These are phyloP conservation scores for Sciurus carolinensis DNA, from an alignment of 2,797 vertebrate genomes.

Conservation along the genomic window DNA sequence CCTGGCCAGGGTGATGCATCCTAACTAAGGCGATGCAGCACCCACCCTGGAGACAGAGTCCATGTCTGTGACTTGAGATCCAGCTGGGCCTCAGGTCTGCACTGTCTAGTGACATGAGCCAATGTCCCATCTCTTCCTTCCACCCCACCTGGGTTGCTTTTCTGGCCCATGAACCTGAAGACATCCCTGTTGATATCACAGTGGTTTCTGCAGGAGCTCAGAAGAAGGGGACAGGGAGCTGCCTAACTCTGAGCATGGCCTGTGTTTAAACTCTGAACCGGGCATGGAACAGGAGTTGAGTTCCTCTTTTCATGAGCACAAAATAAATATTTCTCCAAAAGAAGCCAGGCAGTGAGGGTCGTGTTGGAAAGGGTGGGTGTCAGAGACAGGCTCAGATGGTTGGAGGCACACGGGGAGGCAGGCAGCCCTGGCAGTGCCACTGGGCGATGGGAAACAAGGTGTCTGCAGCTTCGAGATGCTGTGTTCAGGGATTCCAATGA, in stretches of 20 bases:
- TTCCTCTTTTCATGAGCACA: background rate
- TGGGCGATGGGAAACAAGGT: no score
- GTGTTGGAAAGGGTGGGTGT: no score
- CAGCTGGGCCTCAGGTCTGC: background rate
- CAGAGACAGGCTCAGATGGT: no score
- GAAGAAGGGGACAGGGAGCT: background rate
- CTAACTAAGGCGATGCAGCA: background rate
- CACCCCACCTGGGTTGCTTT: background rate
- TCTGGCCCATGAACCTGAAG: background rate
- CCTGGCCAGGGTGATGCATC: fast-evolving
- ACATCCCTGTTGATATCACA: fast-evolving
- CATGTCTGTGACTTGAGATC: no score
- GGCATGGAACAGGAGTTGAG: background rate
- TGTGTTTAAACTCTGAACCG: background rate
- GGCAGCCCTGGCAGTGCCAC: no score
- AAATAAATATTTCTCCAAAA: no score
- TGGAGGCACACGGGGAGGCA: no score
- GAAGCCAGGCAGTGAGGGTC: no score
- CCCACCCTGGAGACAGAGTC: fast-evolving
- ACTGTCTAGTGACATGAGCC: background rate
- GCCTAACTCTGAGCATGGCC: background rate
- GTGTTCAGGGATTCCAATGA: no score
- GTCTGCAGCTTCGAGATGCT: no score
- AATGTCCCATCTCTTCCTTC: fast-evolving
- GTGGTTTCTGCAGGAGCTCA: background rate